Base-by-base conservation (phyloP, 1,140 invertebrate genomes). In the Panagrolaimus sp. region DNA sequence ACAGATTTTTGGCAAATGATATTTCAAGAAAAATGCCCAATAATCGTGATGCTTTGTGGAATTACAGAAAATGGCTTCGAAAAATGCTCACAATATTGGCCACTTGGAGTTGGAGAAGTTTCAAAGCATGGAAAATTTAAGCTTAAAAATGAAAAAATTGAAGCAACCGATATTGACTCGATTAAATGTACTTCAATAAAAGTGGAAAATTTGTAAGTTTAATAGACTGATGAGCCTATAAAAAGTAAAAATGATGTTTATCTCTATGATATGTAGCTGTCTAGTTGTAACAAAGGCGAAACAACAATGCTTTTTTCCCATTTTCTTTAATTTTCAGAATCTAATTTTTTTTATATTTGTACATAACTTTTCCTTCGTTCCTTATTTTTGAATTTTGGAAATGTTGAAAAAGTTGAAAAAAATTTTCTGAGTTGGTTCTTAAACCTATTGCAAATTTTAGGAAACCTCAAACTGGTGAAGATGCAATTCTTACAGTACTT, bases 1-100 rank as follows among this genome's bases (percentile, higher is more conserved):
- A 75, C 79, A 72, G 83, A 84, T 65, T 85, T 85, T 74, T 85
- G 84, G 84, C 70, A 77, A 43, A 84, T 85, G 81, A 73, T 85
- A 17, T 85, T 84, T 83, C 81, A 84, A 63, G 81, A 85, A 69
- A 76, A 81, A 65, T 75, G 79, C 12, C 63, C 73, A 0, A 76
- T 82, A 28, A 80, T 85, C 64, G 81, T 85, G n/a, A 85, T 85
- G 84, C 70, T 85, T 10, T 84, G 84, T 2, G 67, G 81, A 46
- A 73, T 84, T 38, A 72, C 79, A 58, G 82, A 83, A 74, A 75
- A 77, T 67, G 79, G 79, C 15, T 78, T 79, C 44, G 78, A 45
- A 26, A 66, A 66, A 32, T 66, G 65, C 17, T 24, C 65, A 1
- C 17, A 66, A 46, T 66, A 66, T 45, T 66, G 46, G 43, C 65